Evolutionary conservation across 2,797 vertebrate species (phyloP).

Genomic region (Morelia viridis): DNA sequence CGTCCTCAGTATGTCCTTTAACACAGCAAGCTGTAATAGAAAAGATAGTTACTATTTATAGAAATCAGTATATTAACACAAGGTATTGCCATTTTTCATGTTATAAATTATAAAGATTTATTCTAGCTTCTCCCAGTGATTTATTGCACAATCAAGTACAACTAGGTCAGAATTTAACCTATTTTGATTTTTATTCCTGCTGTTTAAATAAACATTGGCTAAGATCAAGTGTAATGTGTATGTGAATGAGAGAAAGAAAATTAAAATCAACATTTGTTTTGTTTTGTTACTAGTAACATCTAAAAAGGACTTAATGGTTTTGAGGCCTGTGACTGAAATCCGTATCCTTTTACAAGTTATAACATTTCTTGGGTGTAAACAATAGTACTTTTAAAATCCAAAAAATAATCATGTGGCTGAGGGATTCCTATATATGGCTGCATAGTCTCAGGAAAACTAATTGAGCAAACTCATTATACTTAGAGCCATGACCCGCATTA

Average conservation of each 20-base stretch:
- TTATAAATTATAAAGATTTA: neutral
- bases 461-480: conserved; percentile 3
- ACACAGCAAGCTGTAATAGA: neutral
- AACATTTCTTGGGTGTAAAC: conserved; percentile 1
- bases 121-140: neutral
- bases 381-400: conserved; percentile 23
- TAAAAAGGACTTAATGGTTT: conserved; percentile 70
- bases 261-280: conserved; percentile 21
- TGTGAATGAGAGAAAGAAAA: neutral
- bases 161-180: neutral
- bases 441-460: neutral
- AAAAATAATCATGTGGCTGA: conserved; percentile 11
- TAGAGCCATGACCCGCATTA: neutral
- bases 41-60: neutral
- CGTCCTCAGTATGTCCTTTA: neutral
- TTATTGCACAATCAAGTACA: neutral
- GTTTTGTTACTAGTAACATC: conserved; percentile 73
- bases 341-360: conserved; percentile 85
- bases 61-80: conserved; percentile 1
- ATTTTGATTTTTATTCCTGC: neutral
- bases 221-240: neutral
- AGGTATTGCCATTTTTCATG: conserved; percentile 8
- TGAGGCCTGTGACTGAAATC: conserved; percentile 92
- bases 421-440: neutral
- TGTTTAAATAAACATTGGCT: neutral